These are phyloP conservation scores for Psettodes erumei DNA, from an alignment of 2,113 vertebrate species.

Conservation along the genomic window DNA sequence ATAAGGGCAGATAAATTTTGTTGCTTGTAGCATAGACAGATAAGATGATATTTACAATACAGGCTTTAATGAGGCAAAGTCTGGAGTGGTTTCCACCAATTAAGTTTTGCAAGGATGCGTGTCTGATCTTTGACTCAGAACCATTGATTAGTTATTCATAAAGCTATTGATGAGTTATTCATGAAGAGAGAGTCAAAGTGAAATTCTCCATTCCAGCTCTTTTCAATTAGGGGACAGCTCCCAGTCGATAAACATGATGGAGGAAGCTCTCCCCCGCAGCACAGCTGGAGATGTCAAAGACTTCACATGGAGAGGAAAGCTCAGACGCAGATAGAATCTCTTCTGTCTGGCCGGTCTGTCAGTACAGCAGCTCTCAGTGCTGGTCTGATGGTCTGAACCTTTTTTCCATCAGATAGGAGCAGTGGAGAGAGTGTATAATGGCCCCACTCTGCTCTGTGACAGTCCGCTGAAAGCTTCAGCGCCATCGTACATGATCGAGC, in stretches of 20 bases:
- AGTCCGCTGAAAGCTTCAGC: constrained; percentile 60
- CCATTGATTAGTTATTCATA: constrained; percentile 67
- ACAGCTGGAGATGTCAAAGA: constrained; percentile 70
- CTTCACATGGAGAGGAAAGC: constrained; percentile 53
- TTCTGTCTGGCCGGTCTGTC: constrained; percentile 51
- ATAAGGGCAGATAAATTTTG: constrained; percentile 4
- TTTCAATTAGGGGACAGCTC: constrained; percentile 57
- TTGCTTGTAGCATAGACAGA: constrained; percentile 17
- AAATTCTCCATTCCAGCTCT: constrained; percentile 52
- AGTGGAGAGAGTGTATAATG: constrained; percentile 60
- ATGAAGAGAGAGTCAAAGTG: constrained; percentile 51
- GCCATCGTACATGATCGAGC: constrained; percentile 58
- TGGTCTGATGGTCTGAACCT: constrained; percentile 54
- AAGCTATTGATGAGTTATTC: constrained; percentile 71
- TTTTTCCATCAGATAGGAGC: constrained; percentile 58
- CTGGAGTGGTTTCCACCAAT: constrained; percentile 37
- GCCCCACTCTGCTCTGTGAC: constrained; percentile 55
- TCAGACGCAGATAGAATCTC: constrained; percentile 45
- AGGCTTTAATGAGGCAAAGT: constrained; percentile 56
- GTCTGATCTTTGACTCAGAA: constrained; percentile 56
- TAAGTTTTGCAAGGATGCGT: constrained; percentile 8
- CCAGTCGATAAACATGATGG: constrained; percentile 57
- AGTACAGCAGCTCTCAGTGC: constrained; percentile 42
- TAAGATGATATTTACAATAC: constrained; percentile 52
- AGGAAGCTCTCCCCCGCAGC: constrained; percentile 42